Percentiles rank a stretch among this genome's conserved stretches.
These are phyloP conservation scores for Rhegmatorhina hoffmannsi DNA, from an alignment of 2,113 vertebrate species.

Conservation along the genomic window DNA sequence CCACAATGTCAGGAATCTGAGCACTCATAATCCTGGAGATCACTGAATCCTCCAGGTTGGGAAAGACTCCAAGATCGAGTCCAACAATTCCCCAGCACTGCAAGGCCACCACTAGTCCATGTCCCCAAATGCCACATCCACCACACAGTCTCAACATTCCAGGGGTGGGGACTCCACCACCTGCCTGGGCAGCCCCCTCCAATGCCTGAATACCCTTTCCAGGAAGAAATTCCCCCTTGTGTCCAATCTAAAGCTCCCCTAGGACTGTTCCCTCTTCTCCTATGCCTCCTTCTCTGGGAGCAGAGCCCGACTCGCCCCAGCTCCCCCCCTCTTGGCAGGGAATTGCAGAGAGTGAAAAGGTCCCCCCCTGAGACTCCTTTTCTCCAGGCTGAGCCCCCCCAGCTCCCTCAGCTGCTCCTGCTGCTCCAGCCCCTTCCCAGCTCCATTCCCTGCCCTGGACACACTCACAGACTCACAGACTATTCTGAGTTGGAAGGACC, in stretches of 20 bases:
- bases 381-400: neutral
- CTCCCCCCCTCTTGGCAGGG: neutral
- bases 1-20: rapidly evolving
- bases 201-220: neutral
- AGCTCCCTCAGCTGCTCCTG: too few relatives aligned
- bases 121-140: neutral
- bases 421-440: too few relatives aligned
- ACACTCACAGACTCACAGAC: too few relatives aligned
- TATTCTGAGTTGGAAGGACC: too few relatives aligned
- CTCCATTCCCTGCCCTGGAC: too few relatives aligned
- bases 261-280: neutral
- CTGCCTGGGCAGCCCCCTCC: neutral
- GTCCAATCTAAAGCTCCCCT: neutral
- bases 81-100: neutral
- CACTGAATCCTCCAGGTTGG: rapidly evolving
- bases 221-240: neutral
- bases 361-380: neutral
- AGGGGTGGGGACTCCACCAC: neutral
- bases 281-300: neutral
- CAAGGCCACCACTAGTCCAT: neutral
- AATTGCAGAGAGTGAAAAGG: neutral
- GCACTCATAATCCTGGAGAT: neutral
- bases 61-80: neutral
- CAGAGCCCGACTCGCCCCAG: neutral
- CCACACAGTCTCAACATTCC: neutral